phyloP scores from a whole-genome alignment of 2,888 invertebrate genomes.

The Drosophila neonasuta region DNA sequence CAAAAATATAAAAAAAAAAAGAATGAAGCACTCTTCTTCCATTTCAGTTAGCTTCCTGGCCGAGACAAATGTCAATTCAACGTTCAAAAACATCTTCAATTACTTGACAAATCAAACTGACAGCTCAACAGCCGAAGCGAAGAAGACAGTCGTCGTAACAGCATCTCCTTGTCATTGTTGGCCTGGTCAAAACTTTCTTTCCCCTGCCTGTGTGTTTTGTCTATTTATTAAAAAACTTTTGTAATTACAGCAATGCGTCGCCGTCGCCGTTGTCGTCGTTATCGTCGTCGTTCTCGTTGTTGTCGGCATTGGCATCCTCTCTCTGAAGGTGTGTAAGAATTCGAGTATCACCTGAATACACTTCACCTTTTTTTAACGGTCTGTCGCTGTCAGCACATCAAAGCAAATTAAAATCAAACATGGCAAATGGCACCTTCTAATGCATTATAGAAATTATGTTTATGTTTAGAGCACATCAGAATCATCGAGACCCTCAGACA shows the following conservation, averaged over 20 bases:
- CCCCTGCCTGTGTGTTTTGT: conserved; percentile 56
- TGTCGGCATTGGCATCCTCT: neutral
- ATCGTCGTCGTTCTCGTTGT: neutral
- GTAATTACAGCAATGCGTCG: conserved; percentile 78
- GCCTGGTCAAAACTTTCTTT: conserved; percentile 50
- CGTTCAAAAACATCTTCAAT: conserved; percentile 56
- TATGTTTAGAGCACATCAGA: conserved; percentile 32
- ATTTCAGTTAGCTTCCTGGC: conserved; percentile 37
- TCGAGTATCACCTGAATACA: conserved; percentile 48
- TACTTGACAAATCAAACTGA: conserved; percentile 62
- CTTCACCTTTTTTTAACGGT: conserved; percentile 13
- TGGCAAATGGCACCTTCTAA: conserved; percentile 36
- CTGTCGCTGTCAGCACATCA: conserved; percentile 46
- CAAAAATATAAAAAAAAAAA: conserved; percentile 27
- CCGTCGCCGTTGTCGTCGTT: conserved; percentile 1
- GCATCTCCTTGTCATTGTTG: conserved; percentile 35
- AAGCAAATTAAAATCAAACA: conserved; percentile 56
- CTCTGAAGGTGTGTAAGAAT: conserved; percentile 1
- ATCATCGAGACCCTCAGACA: conserved; percentile 2
- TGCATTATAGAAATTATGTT: conserved; percentile 51
- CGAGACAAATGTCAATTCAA: conserved; percentile 46
- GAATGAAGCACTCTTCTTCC: conserved; percentile 5
- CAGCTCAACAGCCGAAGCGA: conserved; percentile 19
- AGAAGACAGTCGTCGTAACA: conserved; percentile 21
- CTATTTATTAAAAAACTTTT: conserved; percentile 81